Evolutionary conservation across 2,113 vertebrate species (phyloP).

Genomic region (Eonycteris spelaea): DNA sequence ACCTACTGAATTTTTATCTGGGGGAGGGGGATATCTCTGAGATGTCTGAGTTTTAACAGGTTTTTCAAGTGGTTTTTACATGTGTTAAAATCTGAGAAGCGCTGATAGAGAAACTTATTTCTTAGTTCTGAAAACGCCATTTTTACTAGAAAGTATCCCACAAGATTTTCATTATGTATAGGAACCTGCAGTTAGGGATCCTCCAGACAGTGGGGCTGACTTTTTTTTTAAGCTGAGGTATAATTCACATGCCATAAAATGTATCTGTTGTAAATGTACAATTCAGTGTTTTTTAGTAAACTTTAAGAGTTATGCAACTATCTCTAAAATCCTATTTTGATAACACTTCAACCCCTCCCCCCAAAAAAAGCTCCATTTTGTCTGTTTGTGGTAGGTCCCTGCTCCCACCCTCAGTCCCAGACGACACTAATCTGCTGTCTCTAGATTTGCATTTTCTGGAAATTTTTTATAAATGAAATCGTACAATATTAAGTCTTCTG

Average conservation of each 20-base stretch:
- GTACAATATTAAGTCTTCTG: neutral
- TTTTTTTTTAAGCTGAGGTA: neutral
- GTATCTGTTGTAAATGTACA: neutral
- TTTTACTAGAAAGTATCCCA: neutral
- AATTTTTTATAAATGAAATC: neutral
- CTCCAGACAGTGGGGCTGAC: neutral
- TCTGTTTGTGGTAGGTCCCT: neutral
- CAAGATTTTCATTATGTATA: neutral
- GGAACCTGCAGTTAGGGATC: neutral
- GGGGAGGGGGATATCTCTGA: neutral
- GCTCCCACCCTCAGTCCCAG: neutral
- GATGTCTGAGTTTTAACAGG: neutral
- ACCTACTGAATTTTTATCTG: neutral
- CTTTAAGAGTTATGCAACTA: neutral
- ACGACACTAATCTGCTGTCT: neutral
- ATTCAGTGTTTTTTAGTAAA: neutral
- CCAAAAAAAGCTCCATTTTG: neutral
- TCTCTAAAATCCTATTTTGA: neutral
- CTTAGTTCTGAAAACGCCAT: neutral
- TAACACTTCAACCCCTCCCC: neutral
- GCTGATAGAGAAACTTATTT: neutral
- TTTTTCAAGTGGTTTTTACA: neutral
- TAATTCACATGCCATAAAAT: neutral
- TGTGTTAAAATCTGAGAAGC: neutral
- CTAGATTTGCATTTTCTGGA: neutral